These are phyloP conservation scores for Aphelenchoides fujianensis DNA, from an alignment of 1,140 invertebrate genomes.

Conservation along the genomic window DNA sequence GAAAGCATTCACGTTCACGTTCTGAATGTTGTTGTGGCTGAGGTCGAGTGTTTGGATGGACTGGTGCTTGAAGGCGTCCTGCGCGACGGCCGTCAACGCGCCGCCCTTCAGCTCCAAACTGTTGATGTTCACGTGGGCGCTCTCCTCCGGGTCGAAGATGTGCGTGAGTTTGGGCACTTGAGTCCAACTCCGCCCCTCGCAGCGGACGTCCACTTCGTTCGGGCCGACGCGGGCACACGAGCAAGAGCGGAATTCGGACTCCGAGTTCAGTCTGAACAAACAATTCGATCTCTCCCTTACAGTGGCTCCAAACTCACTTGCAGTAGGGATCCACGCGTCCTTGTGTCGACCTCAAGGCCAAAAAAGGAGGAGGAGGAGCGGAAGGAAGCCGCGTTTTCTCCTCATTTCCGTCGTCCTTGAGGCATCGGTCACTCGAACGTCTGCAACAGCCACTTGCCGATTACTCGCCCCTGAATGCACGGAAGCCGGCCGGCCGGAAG, in stretches of 20 bases:
- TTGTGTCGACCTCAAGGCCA: no score
- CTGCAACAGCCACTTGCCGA: no score
- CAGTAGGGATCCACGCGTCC: background rate
- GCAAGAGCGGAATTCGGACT: background rate
- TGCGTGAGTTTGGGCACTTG: background rate
- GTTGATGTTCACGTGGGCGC: slow-evolving; percentile 11
- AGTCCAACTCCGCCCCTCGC: background rate
- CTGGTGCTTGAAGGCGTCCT: slow-evolving; percentile 43
- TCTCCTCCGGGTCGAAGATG: slow-evolving; percentile 5
- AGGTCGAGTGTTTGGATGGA: slow-evolving; percentile 37
- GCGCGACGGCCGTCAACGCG: slow-evolving; percentile 24
- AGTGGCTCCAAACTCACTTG: background rate
- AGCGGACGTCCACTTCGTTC: slow-evolving; percentile 5
- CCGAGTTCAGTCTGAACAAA: slow-evolving; percentile 10
- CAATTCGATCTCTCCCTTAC: background rate
- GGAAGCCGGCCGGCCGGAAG: no score
- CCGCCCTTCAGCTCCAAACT: slow-evolving; percentile 24
- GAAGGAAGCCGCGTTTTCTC: no score
- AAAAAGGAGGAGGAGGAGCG: no score
- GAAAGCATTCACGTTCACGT: slow-evolving; percentile 48
- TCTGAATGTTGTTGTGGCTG: slow-evolving; percentile 35
- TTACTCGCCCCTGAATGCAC: no score
- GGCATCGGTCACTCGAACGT: no score
- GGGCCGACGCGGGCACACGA: background rate
- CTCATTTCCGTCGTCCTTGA: no score